Conservation (phyloP, 2,797 vertebrate genomes). For the Gadopsis marmoratus region DNA sequence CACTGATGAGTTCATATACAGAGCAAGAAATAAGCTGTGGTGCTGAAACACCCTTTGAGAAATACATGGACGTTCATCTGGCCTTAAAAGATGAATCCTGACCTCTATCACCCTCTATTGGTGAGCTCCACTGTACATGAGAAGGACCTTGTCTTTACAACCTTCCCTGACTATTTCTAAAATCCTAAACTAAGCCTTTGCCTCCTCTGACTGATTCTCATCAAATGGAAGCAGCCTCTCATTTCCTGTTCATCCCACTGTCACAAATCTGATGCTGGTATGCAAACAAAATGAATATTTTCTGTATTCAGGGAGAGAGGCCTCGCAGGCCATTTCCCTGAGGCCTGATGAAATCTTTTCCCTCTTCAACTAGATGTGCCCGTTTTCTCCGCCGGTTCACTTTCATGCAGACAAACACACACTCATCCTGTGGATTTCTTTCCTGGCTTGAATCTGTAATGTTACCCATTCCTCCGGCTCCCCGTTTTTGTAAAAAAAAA, state of each 20-base stretch:
- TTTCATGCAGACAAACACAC: not conserved
- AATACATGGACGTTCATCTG: not conserved
- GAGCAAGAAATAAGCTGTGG: not conserved
- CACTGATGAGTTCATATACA: not conserved
- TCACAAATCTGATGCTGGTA: conserved; percentile 10
- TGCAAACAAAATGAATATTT: conserved; percentile 35
- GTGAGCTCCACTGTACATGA: too few relatives aligned
- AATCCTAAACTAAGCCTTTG: conserved; percentile 15
- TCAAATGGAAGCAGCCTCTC: conserved; percentile 13
- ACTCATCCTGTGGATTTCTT: not conserved
- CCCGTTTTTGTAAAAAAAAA: not conserved
- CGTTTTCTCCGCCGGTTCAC: not conserved
- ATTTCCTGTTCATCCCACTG: conserved; percentile 12
- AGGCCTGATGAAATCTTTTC: conserved; percentile 29
- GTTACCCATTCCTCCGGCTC: not conserved
- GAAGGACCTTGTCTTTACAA: too few relatives aligned
- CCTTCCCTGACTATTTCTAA: not conserved
- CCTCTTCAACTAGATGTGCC: not conserved
- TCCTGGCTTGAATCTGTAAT: not conserved
- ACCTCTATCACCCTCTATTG: conserved; percentile 38
- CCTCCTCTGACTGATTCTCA: conserved; percentile 16
- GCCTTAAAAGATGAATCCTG: not conserved
- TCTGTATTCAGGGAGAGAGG: conserved; percentile 29
- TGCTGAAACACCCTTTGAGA: not conserved
- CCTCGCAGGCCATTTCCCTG: conserved; percentile 7